Base-by-base conservation (phyloP, 2,797 vertebrate species). In the Phalanger gymnotis region DNA sequence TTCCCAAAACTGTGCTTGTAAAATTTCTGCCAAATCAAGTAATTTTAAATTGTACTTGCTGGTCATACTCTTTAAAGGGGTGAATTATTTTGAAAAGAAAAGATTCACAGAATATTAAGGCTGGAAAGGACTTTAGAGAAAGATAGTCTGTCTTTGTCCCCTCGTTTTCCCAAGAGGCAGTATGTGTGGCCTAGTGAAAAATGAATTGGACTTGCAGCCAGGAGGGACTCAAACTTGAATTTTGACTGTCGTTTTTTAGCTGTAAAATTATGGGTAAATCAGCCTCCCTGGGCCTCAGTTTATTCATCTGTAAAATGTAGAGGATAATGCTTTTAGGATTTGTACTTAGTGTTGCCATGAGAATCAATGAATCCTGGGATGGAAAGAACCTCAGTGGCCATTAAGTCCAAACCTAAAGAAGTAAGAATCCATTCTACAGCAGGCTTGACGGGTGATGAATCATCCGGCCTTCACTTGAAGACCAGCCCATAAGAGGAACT, bases 31-130 rank as follows among this genome's bases (percentile, higher is more conserved):
- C 56, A 7, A 47, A 4, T 0, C 52, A 13, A 40, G 11, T 0
- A 91, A 91, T 91, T 96, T 91, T 57, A 91, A 93, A 91, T 95
- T 95, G 12, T 11, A 34, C 3, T 91, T 92, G 91, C 19, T 93
- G 31, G 61, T 16, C 91, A n/a, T 93, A 47, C 9, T 90, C 4
- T 31, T 94, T 53, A 96, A 61, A 90, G 27, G 22, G 16, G 2
- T 90, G 34, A 94, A 96, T 55, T 91, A 90, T 28, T 87, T 28
- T 87, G 73, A 47, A 87, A 87, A 47, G 22, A 51, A 87, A 87
- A 47, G 22, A 47, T 87, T 87, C 40, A 47, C 25, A 51, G 28
- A 51, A 87, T 51, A 4, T 51, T 81, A 47, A 27, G 73, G 22
- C 6, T 47, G 27, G 66, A 47, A 81, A 81, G n/a, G 22, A 47